Evolutionary conservation across 2,113 vertebrate species (phyloP), one percentile per base, ranked within the genome.

Genomic region (Phyllopteryx taeniolatus): DNA sequence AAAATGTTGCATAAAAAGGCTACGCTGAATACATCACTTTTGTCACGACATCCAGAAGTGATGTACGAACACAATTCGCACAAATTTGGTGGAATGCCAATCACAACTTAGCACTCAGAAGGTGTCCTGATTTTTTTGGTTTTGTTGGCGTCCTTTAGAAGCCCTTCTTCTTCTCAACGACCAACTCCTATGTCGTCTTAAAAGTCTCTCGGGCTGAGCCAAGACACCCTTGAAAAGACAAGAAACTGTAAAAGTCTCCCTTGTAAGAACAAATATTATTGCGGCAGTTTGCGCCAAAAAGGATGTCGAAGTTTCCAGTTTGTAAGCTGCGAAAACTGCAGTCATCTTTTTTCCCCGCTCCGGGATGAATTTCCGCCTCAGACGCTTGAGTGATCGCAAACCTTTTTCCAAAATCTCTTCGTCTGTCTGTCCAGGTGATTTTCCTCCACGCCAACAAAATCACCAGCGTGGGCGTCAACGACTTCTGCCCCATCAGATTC

Each of bases 371-470:
- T 54, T 54, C 53, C 20, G 11, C 5, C 56, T 59, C 39, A 65
- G 35, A 66, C 73, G 46, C 56, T 66, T 20, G 11, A 39, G 4
- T 57, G 7, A 62, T 57, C 56, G 33, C 35, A 53, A 44, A 6
- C 31, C 11, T 67, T 43, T 73, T 5, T 2, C 67, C 12, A 15
- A 43, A 51, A 67, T n/a, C 2, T 20, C 33, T 61, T 14, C 8
- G 27, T 80, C 54, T 49, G 20, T 82, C 47, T 78, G 19, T 71
- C 81, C 88, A 99, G 97, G 94, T 97, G n/a, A 89, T 99, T 65
- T 98, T 94, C 85, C 96, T 99, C 62, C 97, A 99, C 71, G 93
- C 90, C 44, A 99, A 99, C 86, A 95, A 94, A 49, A 99, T 99
- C 78, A 83, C 81, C 33, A 94, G 86, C 17, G 93, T 99, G 84